Evolutionary conservation across 2,888 invertebrate genomes (phyloP), one percentile per base, ranked within the genome.

Genomic region (Cryptocheilus praepositus): DNA sequence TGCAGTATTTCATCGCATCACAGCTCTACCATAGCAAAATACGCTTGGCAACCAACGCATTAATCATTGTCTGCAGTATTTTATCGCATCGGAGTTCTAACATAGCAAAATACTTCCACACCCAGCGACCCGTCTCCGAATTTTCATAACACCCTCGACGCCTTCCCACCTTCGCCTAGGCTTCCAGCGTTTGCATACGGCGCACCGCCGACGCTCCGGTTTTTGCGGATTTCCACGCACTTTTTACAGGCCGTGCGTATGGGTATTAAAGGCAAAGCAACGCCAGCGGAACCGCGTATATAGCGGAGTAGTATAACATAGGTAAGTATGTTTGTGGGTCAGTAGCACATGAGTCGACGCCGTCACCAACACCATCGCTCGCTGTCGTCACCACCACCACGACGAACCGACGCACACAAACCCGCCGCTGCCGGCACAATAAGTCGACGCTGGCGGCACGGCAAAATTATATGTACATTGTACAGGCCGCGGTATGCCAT

Each of bases 271-370:
- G 49, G 49, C 49, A 49, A 18, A 49, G 49, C 49, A 18, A 49
- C 8, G 49, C 49, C 16, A 16, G 49, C 45, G 25, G 22, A 45
- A 46, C 25, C 18, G 19, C 74, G 77, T 77, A 71, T 76, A 77
- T 67, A 77, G 66, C 75, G 70, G 81, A 81, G 78, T 84, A 85
- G 85, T 84, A 83, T 86, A 86, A 86, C 86, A 86, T 86, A 85
- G 83, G 81, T 81, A 88, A 88, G 87, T 88, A 78, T 87, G 88
- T 88, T 88, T 86, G 74, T 86, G 76, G 88, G 88, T 88, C 83
- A 88, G 88, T 88, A 82, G 88, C 84, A 87, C 87, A 74, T 72
- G 77, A 73, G 71, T 71, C 59, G 49, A 51, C 61, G 52, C 61
- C 61, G 36, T 43, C 53, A 53, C 43, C 53, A 36, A 25, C 44